A percentile compares a stretch with the other conserved stretches of the same genome.
Evolutionary conservation across 92 coral and sea anemone genomes (phyloP).

Genomic region (Phenganax stokvisi): DNA sequence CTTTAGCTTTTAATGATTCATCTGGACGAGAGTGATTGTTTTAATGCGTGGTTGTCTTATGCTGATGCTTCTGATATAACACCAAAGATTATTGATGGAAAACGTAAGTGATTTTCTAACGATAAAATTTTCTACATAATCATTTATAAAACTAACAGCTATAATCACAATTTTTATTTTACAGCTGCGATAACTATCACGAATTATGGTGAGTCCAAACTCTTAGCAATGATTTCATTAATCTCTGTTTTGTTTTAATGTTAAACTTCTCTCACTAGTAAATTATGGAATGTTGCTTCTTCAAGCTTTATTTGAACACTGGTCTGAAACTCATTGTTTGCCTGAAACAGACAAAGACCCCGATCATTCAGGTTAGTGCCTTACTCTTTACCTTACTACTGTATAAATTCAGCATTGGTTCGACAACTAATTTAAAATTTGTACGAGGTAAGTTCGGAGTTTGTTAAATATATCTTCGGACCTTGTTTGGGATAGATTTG

Average conservation of each 20-base stretch:
- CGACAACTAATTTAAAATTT: too few relatives aligned
- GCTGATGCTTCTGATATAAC: conserved; percentile 76
- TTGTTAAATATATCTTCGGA: too few relatives aligned
- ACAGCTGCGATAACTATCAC: conserved; percentile 54
- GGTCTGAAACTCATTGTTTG: conserved; percentile 77
- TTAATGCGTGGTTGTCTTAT: conserved; percentile 87
- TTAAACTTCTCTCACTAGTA: conserved; percentile 40
- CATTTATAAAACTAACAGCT: not conserved
- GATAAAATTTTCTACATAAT: not conserved
- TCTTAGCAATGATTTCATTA: not conserved
- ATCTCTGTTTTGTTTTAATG: not conserved
- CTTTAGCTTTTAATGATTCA: conserved; percentile 72
- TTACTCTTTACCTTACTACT: not conserved
- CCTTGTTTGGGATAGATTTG: too few relatives aligned
- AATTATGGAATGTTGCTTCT: conserved; percentile 78
- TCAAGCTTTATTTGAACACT: conserved; percentile 82
- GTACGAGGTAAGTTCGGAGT: too few relatives aligned
- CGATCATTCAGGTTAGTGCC: conserved; percentile 40
- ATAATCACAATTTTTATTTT: conserved; percentile 16
- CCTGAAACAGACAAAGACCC: conserved; percentile 61
- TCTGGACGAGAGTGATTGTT: conserved; percentile 81
- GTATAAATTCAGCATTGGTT: too few relatives aligned
- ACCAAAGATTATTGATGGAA: conserved; percentile 62
- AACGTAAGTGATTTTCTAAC: conserved; percentile 42
- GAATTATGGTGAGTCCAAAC: conserved; percentile 66